Conservation (phyloP, 1,140 invertebrate species). For the Drosophila rufa region DNA sequence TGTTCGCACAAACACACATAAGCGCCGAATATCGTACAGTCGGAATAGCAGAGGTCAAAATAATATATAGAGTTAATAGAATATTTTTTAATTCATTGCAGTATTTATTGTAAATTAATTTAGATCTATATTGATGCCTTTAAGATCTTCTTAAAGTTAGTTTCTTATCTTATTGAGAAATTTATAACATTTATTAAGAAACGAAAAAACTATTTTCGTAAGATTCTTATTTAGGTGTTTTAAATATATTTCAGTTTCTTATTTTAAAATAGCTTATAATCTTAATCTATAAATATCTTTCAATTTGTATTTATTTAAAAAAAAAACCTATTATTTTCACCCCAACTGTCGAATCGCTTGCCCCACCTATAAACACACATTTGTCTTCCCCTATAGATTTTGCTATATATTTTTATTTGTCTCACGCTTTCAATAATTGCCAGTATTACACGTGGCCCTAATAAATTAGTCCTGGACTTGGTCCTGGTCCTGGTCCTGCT, state of each 20-base stretch:
- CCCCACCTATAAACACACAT: constrained; percentile 15
- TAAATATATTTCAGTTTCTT: too few relatives aligned
- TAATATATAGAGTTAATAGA: not conserved
- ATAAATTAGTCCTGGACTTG: constrained; percentile 66
- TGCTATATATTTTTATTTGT: constrained; percentile 79
- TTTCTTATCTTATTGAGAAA: too few relatives aligned
- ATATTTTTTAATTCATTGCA: not conserved
- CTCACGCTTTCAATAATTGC: constrained; percentile 83
- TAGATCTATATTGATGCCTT: not conserved
- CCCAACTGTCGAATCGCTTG: not conserved
- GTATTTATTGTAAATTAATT: constrained; percentile 12
- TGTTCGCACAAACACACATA: constrained; percentile 45
- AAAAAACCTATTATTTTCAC: not conserved
- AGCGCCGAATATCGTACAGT: not conserved
- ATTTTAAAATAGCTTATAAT: too few relatives aligned
- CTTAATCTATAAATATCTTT: not conserved
- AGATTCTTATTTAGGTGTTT: too few relatives aligned
- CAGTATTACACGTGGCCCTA: constrained; percentile 79
- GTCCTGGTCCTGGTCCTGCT: not conserved
- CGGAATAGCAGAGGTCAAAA: not conserved
- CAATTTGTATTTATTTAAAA: too few relatives aligned
- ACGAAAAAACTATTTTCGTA: too few relatives aligned
- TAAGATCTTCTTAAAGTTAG: not conserved
- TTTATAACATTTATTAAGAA: too few relatives aligned
- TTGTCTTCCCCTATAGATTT: constrained; percentile 53